Evolutionary conservation across 2,797 vertebrate genomes (phyloP).

Genomic region (Myotis daubentonii): DNA sequence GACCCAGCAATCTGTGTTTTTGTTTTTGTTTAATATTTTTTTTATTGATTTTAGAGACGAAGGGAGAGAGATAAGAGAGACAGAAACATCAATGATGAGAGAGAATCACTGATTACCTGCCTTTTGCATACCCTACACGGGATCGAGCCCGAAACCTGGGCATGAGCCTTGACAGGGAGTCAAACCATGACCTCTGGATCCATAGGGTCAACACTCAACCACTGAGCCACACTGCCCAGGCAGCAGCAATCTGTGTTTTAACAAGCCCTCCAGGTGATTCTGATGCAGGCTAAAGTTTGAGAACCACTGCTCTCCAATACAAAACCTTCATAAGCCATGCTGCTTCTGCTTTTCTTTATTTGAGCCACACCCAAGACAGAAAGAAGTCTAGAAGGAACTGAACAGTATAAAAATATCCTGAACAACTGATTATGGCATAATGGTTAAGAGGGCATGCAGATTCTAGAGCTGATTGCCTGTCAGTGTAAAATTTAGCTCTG

Average conservation of each 20-base stretch:
- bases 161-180: too few relatives aligned
- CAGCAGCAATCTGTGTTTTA: background rate
- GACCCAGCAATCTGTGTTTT: conserved; percentile 4
- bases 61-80: too few relatives aligned
- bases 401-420: conserved; percentile 40
- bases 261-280: conserved; percentile 23
- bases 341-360: conserved; percentile 40
- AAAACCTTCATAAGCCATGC: background rate
- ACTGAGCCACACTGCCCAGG: too few relatives aligned
- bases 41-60: too few relatives aligned
- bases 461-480: background rate
- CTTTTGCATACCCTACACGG: too few relatives aligned
- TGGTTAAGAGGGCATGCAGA: background rate
- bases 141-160: too few relatives aligned
- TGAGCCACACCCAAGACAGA: conserved; percentile 55
- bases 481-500: background rate
- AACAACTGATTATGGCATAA: conserved; percentile 26
- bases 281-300: background rate
- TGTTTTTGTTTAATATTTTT: too few relatives aligned
- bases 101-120: too few relatives aligned
- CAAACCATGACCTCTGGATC: too few relatives aligned
- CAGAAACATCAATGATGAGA: too few relatives aligned
- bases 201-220: too few relatives aligned
- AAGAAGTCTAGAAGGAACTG: conserved; percentile 44
- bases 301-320: background rate